phyloP scores from a whole-genome alignment of 2,113 vertebrate genomes.

The Caretta caretta region DNA sequence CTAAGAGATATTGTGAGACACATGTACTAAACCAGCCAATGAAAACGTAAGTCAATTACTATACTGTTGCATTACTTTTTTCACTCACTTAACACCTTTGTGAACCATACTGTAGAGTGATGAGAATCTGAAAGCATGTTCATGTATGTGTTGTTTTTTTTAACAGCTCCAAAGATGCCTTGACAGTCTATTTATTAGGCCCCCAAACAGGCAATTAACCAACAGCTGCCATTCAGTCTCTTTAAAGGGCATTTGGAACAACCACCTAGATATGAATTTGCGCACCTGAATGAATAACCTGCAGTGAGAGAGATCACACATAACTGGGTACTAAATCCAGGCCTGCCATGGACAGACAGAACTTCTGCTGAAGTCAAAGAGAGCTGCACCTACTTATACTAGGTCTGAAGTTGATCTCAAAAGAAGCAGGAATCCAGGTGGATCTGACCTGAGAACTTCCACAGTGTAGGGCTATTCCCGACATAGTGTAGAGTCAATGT shows the following conservation, averaged over 20 bases:
- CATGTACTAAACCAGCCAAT: background rate
- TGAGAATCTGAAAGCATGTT: background rate
- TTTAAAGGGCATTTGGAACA: background rate
- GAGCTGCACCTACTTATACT: background rate
- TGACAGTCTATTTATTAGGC: background rate
- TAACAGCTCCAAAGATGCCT: background rate
- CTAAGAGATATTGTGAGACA: background rate
- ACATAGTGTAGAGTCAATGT: background rate
- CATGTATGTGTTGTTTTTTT: background rate
- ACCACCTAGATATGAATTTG: background rate
- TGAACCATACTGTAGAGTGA: background rate
- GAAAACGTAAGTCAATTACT: background rate
- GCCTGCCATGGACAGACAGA: background rate
- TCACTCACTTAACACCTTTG: background rate
- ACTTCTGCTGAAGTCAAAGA: constrained; percentile 15
- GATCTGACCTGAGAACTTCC: background rate
- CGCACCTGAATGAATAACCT: background rate
- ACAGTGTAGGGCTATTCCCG: background rate
- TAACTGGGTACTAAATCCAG: background rate
- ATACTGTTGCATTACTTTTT: background rate
- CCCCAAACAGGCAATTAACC: background rate
- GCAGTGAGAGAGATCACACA: background rate
- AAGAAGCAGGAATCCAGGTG: background rate
- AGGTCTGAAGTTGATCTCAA: background rate
- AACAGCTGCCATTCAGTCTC: background rate